phyloP scores from a whole-genome alignment of 2,113 vertebrate species.

The Mormyrus iriodes region DNA sequence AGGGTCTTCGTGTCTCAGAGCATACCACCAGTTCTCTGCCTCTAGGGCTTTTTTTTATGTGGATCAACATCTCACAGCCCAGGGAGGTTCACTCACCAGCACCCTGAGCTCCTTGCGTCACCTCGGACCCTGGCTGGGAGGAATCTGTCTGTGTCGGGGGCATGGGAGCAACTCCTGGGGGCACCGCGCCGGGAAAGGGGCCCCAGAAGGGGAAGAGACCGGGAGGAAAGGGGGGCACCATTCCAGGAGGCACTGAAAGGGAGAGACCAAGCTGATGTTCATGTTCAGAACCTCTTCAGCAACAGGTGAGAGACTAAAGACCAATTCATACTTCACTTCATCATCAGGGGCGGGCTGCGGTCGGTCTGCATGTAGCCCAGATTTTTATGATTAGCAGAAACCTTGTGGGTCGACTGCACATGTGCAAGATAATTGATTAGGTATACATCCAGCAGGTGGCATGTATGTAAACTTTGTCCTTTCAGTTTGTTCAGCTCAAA shows the following conservation, averaged over 20 bases:
- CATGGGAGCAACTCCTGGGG: slow-evolving; percentile 50
- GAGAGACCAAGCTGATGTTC: not conserved
- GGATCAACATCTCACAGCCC: not conserved
- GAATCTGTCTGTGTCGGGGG: slow-evolving; percentile 42
- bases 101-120: slow-evolving; percentile 35
- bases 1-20: not conserved
- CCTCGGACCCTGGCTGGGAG: slow-evolving; percentile 46
- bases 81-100: slow-evolving; percentile 46
- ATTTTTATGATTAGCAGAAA: too few relatives aligned
- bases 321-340: too few relatives aligned
- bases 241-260: slow-evolving; percentile 70
- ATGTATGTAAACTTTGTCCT: too few relatives aligned
- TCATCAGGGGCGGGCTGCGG: too few relatives aligned
- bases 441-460: too few relatives aligned
- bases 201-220: slow-evolving; percentile 90
- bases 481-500: too few relatives aligned
- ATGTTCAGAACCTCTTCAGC: not conserved
- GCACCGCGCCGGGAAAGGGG: slow-evolving; percentile 75
- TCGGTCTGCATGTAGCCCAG: too few relatives aligned
- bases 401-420: too few relatives aligned
- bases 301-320: not conserved
- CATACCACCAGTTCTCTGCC: not conserved
- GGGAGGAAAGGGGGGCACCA: slow-evolving; percentile 84
- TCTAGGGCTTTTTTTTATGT: not conserved
- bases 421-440: too few relatives aligned